Evolutionary conservation across 2,113 vertebrate genomes (phyloP).

Genomic region (Bagarius yarrelli): DNA sequence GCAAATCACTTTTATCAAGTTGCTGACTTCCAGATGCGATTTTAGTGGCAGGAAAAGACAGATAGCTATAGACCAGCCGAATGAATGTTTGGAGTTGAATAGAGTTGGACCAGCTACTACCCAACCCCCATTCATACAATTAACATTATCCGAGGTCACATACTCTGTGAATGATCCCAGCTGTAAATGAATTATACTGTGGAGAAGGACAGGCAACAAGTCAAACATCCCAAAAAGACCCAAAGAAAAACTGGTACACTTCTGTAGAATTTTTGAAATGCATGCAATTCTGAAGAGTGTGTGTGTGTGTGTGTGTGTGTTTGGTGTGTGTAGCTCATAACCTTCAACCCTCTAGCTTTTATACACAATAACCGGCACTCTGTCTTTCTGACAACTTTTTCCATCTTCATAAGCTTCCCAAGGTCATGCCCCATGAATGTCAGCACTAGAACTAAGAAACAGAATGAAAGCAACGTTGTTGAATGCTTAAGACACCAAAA

Average conservation of each 20-base stretch:
- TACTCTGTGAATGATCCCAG: constrained; percentile 94
- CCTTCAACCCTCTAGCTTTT: constrained; percentile 95
- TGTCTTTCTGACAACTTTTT: constrained; percentile 87
- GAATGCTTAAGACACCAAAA: neutral
- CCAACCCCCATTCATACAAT: constrained; percentile 43
- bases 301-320: too few species aligned
- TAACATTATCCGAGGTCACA: constrained; percentile 64
- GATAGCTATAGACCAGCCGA: constrained; percentile 30
- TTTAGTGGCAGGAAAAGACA: neutral
- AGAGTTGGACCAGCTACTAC: constrained; percentile 41
- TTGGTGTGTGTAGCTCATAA: constrained; percentile 54
- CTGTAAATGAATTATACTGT: constrained; percentile 95
- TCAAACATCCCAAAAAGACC: constrained; percentile 5
- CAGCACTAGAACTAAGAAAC: constrained; percentile 72
- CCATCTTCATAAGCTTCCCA: constrained; percentile 78
- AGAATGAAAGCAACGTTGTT: neutral
- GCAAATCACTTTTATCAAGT: neutral
- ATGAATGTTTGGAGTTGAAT: constrained; percentile 49
- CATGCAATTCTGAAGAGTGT: neutral
- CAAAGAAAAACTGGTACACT: constrained; percentile 16
- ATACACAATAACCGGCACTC: constrained; percentile 92
- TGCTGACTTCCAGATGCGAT: neutral
- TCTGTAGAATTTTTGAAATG: neutral
- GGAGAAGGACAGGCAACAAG: constrained; percentile 45
- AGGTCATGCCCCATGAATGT: constrained; percentile 79